Conservation (phyloP, 2,797 vertebrate species). For the Sternotherus odoratus region DNA sequence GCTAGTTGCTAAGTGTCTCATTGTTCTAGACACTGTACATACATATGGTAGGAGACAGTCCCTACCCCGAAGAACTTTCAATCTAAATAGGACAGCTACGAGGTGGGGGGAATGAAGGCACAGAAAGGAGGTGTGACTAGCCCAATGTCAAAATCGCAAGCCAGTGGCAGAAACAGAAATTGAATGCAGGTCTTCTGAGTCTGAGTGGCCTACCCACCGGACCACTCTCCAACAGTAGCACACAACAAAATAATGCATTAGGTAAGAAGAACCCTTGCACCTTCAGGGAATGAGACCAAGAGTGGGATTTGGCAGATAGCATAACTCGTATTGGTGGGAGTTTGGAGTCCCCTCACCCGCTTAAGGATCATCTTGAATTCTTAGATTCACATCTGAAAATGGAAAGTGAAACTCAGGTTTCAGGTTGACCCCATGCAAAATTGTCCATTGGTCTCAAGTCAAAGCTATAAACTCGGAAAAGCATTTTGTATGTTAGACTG, state of each 20-base stretch:
- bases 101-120: neutral
- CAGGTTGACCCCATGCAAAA: slow-evolving; percentile 4
- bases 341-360: neutral
- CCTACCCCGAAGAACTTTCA: neutral
- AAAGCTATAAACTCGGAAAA: neutral
- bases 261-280: neutral
- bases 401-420: neutral
- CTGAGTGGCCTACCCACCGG: rapidly evolving
- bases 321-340: neutral
- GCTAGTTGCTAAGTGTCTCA: no score
- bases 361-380: neutral
- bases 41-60: neutral
- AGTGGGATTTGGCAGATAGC: rapidly evolving
- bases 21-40: neutral
- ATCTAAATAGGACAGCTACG: neutral
- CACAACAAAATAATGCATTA: neutral
- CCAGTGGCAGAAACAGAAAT: neutral
- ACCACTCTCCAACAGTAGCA: neutral
- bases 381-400: neutral
- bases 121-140: no score
- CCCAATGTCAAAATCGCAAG: rapidly evolving
- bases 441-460: neutral
- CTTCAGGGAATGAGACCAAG: rapidly evolving
- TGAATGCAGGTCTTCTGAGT: neutral
- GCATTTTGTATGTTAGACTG: no score